Conservation (phyloP, 1,140 invertebrate species). For the Aleiodes sp. region DNA sequence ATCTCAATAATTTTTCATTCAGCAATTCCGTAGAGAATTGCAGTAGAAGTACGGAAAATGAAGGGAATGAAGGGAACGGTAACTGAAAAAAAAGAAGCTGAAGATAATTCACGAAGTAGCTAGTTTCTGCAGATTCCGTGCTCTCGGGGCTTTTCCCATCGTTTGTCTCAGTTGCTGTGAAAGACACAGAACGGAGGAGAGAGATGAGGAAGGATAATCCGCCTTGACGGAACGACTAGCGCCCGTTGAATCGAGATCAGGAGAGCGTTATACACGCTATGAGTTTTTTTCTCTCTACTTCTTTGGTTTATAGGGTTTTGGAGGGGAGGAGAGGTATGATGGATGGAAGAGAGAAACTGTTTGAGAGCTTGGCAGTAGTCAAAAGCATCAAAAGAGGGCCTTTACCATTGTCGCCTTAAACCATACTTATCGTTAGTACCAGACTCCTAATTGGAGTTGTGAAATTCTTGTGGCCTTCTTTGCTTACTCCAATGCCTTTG, state of each 20-base stretch:
- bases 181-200: background rate
- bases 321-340: background rate
- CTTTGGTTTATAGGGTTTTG: no score
- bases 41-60: no score
- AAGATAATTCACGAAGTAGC: background rate
- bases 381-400: constrained; percentile 15
- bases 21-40: no score
- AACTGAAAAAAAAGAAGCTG: background rate
- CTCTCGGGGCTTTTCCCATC: constrained; percentile 11
- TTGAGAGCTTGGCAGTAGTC: background rate
- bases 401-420: constrained; percentile 28
- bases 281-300: no score
- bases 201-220: constrained; percentile 15
- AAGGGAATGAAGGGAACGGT: no score
- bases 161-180: background rate
- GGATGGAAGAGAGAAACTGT: background rate
- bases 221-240: constrained; percentile 14
- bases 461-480: constrained; percentile 9
- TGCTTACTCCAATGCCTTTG: background rate
- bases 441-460: constrained; percentile 40
- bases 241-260: constrained; percentile 15
- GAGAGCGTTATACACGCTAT: background rate
- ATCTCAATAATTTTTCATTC: no score
- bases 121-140: background rate
- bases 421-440: constrained; percentile 37